These are phyloP conservation scores for Climacteris rufus DNA, from an alignment of 2,113 vertebrate genomes.

Conservation along the genomic window DNA sequence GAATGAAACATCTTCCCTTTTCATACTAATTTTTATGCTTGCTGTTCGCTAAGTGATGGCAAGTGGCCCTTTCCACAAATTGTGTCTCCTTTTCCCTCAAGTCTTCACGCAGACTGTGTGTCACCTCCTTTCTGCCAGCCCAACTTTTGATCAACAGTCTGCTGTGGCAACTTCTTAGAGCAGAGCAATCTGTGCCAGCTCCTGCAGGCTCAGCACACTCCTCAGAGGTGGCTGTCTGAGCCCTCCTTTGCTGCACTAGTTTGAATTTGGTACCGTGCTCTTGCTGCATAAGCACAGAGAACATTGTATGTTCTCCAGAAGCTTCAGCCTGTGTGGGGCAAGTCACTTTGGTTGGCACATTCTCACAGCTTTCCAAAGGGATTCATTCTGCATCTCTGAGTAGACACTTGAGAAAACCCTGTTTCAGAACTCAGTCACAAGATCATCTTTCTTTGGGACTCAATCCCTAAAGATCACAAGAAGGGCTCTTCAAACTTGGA, in stretches of 20 bases:
- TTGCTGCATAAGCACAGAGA: background rate
- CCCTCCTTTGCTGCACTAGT: background rate
- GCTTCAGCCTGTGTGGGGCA: background rate
- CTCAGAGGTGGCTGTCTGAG: background rate
- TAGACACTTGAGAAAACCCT: background rate
- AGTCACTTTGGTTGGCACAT: background rate
- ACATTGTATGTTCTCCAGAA: background rate
- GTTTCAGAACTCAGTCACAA: background rate
- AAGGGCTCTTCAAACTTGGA: conserved; percentile 41
- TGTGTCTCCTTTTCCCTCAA: background rate
- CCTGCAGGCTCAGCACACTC: background rate
- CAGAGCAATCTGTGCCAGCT: background rate
- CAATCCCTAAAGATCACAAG: conserved; percentile 31
- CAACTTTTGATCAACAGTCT: background rate
- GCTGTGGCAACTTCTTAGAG: background rate
- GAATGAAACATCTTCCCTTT: background rate
- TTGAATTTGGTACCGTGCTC: background rate
- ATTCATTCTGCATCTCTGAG: background rate
- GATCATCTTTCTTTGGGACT: conserved; percentile 7
- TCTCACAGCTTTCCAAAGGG: background rate
- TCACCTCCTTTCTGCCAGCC: background rate
- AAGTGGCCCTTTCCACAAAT: background rate
- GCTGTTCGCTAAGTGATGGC: background rate
- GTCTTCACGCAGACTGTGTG: background rate
- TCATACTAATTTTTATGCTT: background rate